phyloP scores from a whole-genome alignment of 2,888 invertebrate genomes.

The Camponotus fellah region DNA sequence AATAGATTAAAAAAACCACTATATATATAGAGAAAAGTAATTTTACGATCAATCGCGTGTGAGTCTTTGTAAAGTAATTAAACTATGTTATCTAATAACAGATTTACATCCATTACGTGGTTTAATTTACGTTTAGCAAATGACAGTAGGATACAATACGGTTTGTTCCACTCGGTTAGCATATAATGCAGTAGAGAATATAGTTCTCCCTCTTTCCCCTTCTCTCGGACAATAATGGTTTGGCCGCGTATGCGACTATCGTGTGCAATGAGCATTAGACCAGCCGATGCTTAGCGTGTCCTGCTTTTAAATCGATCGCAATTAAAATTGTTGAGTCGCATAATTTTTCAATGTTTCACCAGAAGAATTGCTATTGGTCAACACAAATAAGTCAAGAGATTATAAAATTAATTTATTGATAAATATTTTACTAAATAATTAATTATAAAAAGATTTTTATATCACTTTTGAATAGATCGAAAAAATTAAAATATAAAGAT shows the following conservation, averaged over 20 bases:
- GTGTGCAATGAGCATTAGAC: constrained; percentile 61
- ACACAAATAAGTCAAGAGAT: neutral
- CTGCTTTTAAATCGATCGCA: constrained; percentile 73
- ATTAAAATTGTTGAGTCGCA: constrained; percentile 83
- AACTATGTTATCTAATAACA: constrained; percentile 25
- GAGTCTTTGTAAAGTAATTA: constrained; percentile 23
- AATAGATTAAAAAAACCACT: neutral
- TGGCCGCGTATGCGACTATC: constrained; percentile 63
- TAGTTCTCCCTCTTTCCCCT: constrained; percentile 18
- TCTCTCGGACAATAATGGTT: constrained; percentile 61
- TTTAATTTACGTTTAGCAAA: constrained; percentile 46
- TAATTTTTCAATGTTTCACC: constrained; percentile 64
- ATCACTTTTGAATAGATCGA: neutral
- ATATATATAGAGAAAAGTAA: constrained; percentile 1
- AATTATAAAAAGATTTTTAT: neutral
- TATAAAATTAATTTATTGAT: constrained; percentile 5
- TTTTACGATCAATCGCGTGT: constrained; percentile 10
- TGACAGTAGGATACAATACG: constrained; percentile 50
- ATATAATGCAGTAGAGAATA: constrained; percentile 35
- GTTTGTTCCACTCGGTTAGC: constrained; percentile 40
- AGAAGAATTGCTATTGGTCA: constrained; percentile 7
- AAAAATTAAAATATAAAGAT: neutral
- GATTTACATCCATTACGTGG: constrained; percentile 31
- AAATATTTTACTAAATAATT: constrained; percentile 1
- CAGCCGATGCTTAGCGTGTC: constrained; percentile 57